Conservation (phyloP, 2,888 invertebrate species). For the Eudasyphora cyanicolor region DNA sequence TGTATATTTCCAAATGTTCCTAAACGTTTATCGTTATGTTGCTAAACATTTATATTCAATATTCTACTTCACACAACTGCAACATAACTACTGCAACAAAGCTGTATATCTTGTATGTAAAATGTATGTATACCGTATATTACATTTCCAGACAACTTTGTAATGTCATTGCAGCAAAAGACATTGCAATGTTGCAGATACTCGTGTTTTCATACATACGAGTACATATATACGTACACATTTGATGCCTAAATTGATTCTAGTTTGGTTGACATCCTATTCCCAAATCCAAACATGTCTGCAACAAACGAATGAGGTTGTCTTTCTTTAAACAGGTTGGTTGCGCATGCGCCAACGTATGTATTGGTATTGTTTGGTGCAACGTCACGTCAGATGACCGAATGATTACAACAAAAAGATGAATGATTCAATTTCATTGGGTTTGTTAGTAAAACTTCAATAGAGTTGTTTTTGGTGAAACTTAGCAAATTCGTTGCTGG, state of each 20-base stretch:
- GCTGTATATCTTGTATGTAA: too few species aligned
- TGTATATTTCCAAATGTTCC: too few species aligned
- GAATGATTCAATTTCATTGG: constrained; percentile 24
- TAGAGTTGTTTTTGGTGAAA: not conserved
- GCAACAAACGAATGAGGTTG: not conserved
- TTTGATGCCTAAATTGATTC: not conserved
- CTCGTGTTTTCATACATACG: too few species aligned
- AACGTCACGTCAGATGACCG: constrained; percentile 11
- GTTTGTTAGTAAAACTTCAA: constrained; percentile 8
- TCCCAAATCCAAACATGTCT: constrained; percentile 3
- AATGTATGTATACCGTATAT: too few species aligned
- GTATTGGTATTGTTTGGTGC: constrained; percentile 4
- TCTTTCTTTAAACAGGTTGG: constrained; percentile 24
- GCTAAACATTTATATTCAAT: too few species aligned
- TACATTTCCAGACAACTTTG: too few species aligned
- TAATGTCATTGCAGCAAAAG: too few species aligned
- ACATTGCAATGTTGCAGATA: not conserved
- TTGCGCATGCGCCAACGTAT: constrained; percentile 37
- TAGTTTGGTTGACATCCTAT: not conserved
- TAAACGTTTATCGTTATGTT: too few species aligned
- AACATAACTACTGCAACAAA: too few species aligned
- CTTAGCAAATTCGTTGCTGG: not conserved
- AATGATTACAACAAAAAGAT: not conserved
- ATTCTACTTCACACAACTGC: too few species aligned
- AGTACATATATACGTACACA: too few species aligned